phyloP scores from a whole-genome alignment of 92 coral and sea anemone genomes.

The Umimayanthus chanpuru region DNA sequence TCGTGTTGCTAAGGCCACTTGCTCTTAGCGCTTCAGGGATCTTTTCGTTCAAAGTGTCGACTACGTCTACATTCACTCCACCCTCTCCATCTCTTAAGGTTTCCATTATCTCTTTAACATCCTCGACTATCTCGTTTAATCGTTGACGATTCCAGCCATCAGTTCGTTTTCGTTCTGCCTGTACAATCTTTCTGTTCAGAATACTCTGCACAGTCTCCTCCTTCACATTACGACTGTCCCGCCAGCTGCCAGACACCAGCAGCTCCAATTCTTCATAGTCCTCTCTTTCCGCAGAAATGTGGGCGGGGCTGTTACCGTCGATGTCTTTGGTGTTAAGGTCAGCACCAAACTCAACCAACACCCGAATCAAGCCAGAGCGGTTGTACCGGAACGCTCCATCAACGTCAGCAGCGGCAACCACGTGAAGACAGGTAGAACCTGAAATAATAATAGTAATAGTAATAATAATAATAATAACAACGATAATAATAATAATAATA shows the following conservation, averaged over 20 bases:
- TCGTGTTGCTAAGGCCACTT: neutral
- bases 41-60: conserved; percentile 8
- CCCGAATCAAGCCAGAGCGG: conserved; percentile 1
- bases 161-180: too few relatives aligned
- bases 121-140: neutral
- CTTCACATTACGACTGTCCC: conserved; percentile 29
- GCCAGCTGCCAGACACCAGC: neutral
- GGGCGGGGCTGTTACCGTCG: conserved; percentile 43
- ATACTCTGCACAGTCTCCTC: conserved; percentile 9
- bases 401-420: neutral
- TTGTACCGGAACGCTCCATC: neutral
- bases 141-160: too few relatives aligned
- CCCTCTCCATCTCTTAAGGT: neutral
- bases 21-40: conserved; percentile 15
- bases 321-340: conserved; percentile 21
- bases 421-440: conserved; percentile 41
- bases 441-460: too few relatives aligned
- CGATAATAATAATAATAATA: neutral
- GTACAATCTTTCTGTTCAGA: neutral
- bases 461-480: neutral
- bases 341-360: neutral
- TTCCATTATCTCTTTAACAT: neutral
- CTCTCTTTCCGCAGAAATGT: conserved; percentile 37
- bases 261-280: conserved; percentile 8
- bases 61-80: neutral